Conservation (phyloP, 2,888 invertebrate genomes). For the Sthenelais limicola region DNA sequence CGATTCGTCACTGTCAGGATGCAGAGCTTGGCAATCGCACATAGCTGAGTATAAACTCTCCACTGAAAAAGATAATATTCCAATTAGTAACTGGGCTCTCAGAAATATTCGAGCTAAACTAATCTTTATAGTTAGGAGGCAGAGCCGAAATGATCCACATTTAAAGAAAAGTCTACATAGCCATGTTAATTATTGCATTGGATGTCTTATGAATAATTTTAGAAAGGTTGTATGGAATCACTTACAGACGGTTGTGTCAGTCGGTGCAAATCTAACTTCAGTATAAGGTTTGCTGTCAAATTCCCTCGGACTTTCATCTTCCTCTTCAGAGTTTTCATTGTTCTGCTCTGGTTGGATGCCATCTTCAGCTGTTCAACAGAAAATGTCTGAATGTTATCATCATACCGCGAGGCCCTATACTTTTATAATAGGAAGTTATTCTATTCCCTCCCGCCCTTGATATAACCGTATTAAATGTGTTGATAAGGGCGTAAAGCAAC, state of each 20-base stretch:
- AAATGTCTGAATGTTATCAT: too few relatives aligned
- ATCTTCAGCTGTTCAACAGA: too few relatives aligned
- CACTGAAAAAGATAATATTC: slow-evolving; percentile 70
- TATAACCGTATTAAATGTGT: too few relatives aligned
- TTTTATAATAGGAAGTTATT: too few relatives aligned
- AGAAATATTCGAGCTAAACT: too few relatives aligned
- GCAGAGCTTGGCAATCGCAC: slow-evolving; percentile 83
- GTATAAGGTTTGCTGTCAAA: slow-evolving; percentile 1
- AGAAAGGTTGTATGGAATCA: neutral
- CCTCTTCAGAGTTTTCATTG: slow-evolving; percentile 23
- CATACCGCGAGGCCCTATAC: too few relatives aligned
- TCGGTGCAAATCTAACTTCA: slow-evolving; percentile 32
- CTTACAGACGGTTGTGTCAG: slow-evolving; percentile 39
- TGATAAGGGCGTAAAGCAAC: too few relatives aligned
- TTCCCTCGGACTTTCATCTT: too few relatives aligned
- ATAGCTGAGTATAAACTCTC: slow-evolving; percentile 83
- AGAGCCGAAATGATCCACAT: too few relatives aligned
- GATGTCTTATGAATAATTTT: neutral
- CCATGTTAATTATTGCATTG: neutral
- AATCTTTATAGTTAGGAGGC: too few relatives aligned
- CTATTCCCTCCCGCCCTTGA: too few relatives aligned
- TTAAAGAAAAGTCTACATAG: neutral
- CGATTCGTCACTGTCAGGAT: slow-evolving; percentile 79
- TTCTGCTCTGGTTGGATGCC: slow-evolving; percentile 18
- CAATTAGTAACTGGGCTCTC: neutral